Evolutionary conservation across 2,888 invertebrate genomes (phyloP), one percentile per base, ranked within the genome.

Genomic region (Polyploca ridens): DNA sequence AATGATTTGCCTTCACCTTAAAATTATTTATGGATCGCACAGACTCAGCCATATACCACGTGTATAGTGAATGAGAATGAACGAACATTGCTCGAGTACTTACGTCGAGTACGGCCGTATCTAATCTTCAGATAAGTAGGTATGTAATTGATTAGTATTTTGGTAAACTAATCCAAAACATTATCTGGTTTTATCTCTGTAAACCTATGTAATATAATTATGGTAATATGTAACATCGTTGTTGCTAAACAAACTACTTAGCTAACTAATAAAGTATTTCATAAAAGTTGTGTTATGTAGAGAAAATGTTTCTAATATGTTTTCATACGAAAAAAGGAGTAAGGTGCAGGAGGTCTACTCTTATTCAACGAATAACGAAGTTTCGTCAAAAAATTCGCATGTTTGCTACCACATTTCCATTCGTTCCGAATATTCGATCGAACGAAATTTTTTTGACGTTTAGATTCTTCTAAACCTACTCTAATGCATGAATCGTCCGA

Each of bases 21-120:
- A 65, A 69, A 69, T 72, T 70, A 73, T 76, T 78, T 72, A 76
- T 72, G 68, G 73, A 75, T 69, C 70, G 72, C 65, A 64, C n/a
- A 46, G n/a, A n/a, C 46, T 46, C 59, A 58, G 58, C 66, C 63
- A 69, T 70, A 69, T 68, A 69, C 65, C 72, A 68, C 54, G 54
- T 54, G 54, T 54, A 54, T 10, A 19, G 19, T 54, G n/a, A 19
- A 54, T 7, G 54, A 16, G 54, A 54, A 7, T n/a, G 54, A 54
- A 54, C 54, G 54, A 54, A 54, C 54, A 10, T 54, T 49, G 49
- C 49, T 49, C 49, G 16, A 6, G 49, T 16, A 49, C 49, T 8
- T 27, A 27, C 27, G 46, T 4, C 35, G 7, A 35, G 35, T 7
- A 35, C 35, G 8, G 8, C 38, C 41, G 7, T 54, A 54, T 54